These are phyloP conservation scores for Noctua pronuba DNA, from an alignment of 2,888 invertebrate genomes.

Conservation along the genomic window DNA sequence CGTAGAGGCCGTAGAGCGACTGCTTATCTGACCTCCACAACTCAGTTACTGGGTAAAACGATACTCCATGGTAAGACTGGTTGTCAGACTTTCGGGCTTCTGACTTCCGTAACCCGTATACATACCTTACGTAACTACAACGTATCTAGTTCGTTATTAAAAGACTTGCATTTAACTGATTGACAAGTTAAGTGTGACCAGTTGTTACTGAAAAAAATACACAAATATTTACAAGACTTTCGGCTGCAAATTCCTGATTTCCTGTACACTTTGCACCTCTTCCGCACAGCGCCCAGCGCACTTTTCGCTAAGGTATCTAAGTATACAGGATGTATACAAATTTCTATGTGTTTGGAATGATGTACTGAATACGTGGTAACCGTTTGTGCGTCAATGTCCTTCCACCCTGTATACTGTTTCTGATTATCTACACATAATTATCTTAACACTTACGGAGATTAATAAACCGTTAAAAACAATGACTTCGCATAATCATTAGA, in stretches of 20 bases:
- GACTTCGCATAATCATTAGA: not conserved
- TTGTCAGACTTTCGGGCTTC: not conserved
- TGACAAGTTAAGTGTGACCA: not conserved
- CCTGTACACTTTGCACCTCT: not conserved
- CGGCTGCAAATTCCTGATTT: not conserved
- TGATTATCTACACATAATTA: constrained; percentile 1
- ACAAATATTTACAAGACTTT: not conserved
- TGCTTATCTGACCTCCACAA: not conserved
- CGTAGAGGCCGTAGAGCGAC: not conserved
- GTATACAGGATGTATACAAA: not conserved
- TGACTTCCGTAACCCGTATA: not conserved
- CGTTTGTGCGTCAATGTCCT: not conserved
- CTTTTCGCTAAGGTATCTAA: not conserved
- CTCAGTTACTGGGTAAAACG: not conserved
- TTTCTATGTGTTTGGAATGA: not conserved
- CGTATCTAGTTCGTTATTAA: not conserved
- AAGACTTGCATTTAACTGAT: not conserved
- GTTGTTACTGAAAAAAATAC: not conserved
- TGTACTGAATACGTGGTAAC: not conserved
- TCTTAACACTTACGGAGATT: constrained; percentile 10
- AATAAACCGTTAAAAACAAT: constrained; percentile 36
- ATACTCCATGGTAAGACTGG: not conserved
- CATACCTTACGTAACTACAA: not conserved
- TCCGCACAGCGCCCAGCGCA: not conserved
- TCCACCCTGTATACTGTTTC: not conserved